Base-by-base conservation (phyloP, 2,888 invertebrate genomes). In the Drosophila helvetica region DNA sequence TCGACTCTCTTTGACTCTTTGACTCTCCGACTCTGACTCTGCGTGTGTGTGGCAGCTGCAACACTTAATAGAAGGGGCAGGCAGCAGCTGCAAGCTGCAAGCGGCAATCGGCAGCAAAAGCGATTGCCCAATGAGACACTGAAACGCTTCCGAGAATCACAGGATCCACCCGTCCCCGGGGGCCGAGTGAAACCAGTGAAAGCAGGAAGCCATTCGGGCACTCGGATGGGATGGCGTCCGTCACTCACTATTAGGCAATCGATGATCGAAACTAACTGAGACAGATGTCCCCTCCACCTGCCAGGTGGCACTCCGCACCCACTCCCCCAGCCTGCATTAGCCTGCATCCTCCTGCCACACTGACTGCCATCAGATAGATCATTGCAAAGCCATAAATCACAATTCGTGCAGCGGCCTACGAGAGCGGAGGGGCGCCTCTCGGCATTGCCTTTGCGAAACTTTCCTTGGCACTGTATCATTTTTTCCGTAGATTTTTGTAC, bases 11-110 rank as follows among this genome's bases (percentile, higher is more conserved):
- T 33, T 33, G 33, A 30, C 30, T 10, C 19, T 38, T 15, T 33
- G 30, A 43, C 19, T 22, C 43, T 27, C 78, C 79, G 82, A n/a
- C n/a, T 38, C n/a, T 33, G 30, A 43, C 19, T 22, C 43, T 27
- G 80, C 79, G 82, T 78, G 74, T 72, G 75, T 77, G 70, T 63
- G 79, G 77, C 88, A 88, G 78, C 86, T 87, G 88, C 86, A 85
- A 67, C 83, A 78, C 73, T 73, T 82, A 74, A 78, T 77, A 64
- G 77, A 67, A 61, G 61, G 7, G 38, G 38, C 57, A 52, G 48
- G 25, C 27, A 27, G 27, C 25, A 25, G 25, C 25, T 25, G 25
- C 25, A 22, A 22, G 47, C 66, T 19, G 54, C 55, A 69, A 66
- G 27, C 18, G 12, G 38, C 25, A 43, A 33, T 33, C 33, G 33